These are phyloP conservation scores for Campoletis sonorensis DNA, from an alignment of 1,140 invertebrate genomes.

Conservation along the genomic window DNA sequence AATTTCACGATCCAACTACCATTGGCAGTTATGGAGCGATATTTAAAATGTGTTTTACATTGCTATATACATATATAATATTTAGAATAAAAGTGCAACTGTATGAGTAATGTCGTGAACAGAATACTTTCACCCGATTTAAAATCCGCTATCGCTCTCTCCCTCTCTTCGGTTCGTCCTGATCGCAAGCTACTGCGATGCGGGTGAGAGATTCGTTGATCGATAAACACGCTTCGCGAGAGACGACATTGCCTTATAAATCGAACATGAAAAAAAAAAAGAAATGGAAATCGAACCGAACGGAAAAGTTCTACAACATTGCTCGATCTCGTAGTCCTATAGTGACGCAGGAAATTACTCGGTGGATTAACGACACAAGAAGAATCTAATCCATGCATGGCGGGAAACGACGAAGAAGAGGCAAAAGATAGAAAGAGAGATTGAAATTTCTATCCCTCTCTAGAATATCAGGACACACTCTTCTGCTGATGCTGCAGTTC, in stretches of 20 bases:
- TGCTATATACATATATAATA: neutral
- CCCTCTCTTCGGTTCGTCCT: neutral
- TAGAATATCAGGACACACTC: neutral
- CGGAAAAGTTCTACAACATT: neutral
- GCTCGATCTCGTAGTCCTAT: neutral
- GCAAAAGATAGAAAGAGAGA: neutral
- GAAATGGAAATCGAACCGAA: slow-evolving; percentile 10
- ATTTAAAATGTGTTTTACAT: neutral
- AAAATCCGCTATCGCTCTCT: neutral
- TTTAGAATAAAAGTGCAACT: neutral
- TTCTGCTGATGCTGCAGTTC: slow-evolving; percentile 5
- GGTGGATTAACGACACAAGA: neutral
- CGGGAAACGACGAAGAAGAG: neutral
- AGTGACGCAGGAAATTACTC: slow-evolving; percentile 18
- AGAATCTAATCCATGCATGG: neutral
- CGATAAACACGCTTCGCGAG: neutral
- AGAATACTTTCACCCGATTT: slow-evolving; percentile 22
- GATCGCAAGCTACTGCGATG: slow-evolving; percentile 1
- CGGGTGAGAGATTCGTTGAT: slow-evolving; percentile 16
- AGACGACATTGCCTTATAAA: neutral
- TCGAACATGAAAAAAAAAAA: neutral
- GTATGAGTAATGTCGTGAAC: slow-evolving; percentile 8
- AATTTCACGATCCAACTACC: too few species aligned
- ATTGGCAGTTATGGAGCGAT: neutral
- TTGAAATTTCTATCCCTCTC: neutral